Evolutionary conservation across 2,797 vertebrate species (phyloP).

Genomic region (Morelia viridis): DNA sequence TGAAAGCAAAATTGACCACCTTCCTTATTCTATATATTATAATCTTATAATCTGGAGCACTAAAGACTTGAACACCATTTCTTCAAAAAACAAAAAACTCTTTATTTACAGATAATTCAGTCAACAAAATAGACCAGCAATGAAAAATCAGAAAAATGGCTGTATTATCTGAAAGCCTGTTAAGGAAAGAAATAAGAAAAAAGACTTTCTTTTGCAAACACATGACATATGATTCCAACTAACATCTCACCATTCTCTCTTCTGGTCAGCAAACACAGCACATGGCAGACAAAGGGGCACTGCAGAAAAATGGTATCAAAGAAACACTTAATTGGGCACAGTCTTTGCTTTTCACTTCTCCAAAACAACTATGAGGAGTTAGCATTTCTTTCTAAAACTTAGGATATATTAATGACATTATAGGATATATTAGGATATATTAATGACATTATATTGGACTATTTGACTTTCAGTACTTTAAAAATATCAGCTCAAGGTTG

Average conservation of each 20-base stretch:
- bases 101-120: neutral
- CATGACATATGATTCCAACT: neutral
- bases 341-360: neutral
- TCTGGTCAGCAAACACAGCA: constrained; percentile 90
- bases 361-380: neutral
- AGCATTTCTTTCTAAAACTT: neutral
- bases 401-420: neutral
- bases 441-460: neutral
- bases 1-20: neutral
- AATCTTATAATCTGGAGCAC: neutral
- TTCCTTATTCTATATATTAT: neutral
- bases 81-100: neutral
- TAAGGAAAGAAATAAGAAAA: neutral
- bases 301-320: constrained; percentile 66
- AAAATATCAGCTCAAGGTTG: neutral
- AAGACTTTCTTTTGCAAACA: neutral
- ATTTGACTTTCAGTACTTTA: neutral
- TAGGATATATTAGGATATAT: neutral
- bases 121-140: neutral
- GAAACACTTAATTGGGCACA: neutral
- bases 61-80: neutral
- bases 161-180: neutral
- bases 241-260: constrained; percentile 82
- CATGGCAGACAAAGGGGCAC: constrained; percentile 89
- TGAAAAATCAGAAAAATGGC: neutral